Percentiles rank a stretch among this genome's conserved stretches.
phyloP scores from a whole-genome alignment of 2,113 vertebrate genomes.

The Peromyscus leucopus region DNA sequence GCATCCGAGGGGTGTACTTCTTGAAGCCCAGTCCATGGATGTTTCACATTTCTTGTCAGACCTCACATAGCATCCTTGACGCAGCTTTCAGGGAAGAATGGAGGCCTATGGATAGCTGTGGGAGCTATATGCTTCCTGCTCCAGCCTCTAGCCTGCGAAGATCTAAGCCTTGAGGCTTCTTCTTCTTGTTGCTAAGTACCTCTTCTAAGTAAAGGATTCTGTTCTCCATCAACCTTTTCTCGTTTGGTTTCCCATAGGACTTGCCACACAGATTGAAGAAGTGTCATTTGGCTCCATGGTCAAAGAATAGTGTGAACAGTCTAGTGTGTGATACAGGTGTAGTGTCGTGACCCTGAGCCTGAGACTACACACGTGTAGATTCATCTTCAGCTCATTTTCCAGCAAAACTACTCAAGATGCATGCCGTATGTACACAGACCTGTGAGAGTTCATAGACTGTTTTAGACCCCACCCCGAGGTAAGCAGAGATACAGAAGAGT shows the following conservation, averaged over 20 bases:
- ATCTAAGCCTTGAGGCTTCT: not conserved
- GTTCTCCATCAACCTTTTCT: not conserved
- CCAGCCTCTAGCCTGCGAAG: not conserved
- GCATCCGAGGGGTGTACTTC: not conserved
- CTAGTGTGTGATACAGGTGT: not conserved
- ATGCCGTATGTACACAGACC: rapidly evolving
- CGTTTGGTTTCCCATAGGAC: not conserved
- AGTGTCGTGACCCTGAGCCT: not conserved
- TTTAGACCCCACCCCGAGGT: not conserved
- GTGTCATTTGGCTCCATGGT: not conserved
- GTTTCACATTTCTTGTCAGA: not conserved
- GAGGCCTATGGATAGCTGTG: not conserved
- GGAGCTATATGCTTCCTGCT: not conserved
- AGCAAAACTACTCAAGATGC: not conserved
- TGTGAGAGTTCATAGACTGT: not conserved
- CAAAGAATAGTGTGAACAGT: not conserved
- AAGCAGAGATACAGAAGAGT: not conserved
- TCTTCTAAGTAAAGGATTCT: not conserved
- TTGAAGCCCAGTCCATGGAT: not conserved
- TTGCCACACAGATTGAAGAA: not conserved
- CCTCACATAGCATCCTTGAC: not conserved
- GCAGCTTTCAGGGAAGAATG: not conserved
- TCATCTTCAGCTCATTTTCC: not conserved
- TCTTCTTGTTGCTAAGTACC: not conserved
- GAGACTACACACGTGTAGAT: rapidly evolving